Base-by-base conservation (phyloP, 2,888 invertebrate species). In the Hemaris fuciformis region DNA sequence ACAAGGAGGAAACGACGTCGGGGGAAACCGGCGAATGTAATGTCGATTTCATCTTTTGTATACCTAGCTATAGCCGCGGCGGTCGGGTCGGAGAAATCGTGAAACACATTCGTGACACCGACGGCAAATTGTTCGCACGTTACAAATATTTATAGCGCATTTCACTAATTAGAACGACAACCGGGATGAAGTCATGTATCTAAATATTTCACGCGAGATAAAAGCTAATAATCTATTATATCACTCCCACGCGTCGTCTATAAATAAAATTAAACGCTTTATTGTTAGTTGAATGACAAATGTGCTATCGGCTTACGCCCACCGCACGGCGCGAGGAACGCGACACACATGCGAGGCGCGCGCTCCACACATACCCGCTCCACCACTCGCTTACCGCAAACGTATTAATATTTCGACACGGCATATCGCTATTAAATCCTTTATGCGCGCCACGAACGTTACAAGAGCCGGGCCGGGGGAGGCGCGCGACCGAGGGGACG, bases 211-310 rank as follows among this genome's bases (percentile, higher is more conserved):
- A 76, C 72, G 72, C 72, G 66, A 71, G 79, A 81, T 83, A 82
- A 82, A 76, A 78, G 78, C 76, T 77, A 80, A 80, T 80, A 81
- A 84, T 79, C 80, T 77, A 84, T 84, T 82, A 78, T 76, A 70
- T 76, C 68, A 76, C 73, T 71, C 88, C 88, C 87, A 88, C 87
- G 79, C 86, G 79, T 72, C 70, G 77, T 66, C 79, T 84, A 88
- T 88, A 88, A 89, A 89, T 87, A 86, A 84, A 79, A 84, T 83
- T 85, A 85, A 88, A 85, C 83, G 81, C 80, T 84, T 85, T 84
- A 88, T 89, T 89, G 89, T 90, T 89, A 87, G 83, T 77, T 67
- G 78, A 80, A 87, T 87, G 89, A 90, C 88, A 89, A 89, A 89
- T 86, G 87, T 79, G 80, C 77, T 80, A 83, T 82, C 80, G 76